phyloP scores from a whole-genome alignment of 2,797 vertebrate genomes.

The Melanotaenia boesemani region DNA sequence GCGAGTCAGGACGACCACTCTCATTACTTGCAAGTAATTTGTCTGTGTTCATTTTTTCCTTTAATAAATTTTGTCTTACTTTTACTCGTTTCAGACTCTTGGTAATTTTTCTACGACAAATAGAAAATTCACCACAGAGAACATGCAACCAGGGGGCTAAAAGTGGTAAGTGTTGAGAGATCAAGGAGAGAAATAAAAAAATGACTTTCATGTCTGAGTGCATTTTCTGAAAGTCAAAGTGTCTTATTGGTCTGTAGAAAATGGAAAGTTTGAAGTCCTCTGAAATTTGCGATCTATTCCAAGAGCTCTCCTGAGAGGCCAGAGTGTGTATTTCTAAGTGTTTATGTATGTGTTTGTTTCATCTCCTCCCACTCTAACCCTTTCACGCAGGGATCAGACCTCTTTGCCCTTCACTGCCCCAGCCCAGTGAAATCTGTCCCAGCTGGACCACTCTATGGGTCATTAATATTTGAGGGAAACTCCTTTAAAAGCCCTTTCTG shows the following conservation, averaged over 20 bases:
- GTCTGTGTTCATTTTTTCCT: no score
- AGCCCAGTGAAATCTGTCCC: constrained; percentile 73
- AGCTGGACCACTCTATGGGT: constrained; percentile 57
- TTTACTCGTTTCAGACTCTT: no score
- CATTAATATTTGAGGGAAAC: constrained; percentile 80
- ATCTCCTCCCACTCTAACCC: constrained; percentile 38
- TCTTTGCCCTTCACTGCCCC: constrained; percentile 67
- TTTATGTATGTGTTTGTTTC: constrained; percentile 36
- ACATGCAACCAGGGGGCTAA: background rate
- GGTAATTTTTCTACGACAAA: no score
- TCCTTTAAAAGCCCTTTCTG: constrained; percentile 77
- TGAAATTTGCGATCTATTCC: constrained; percentile 59
- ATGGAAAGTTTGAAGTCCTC: constrained; percentile 28
- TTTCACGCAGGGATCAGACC: constrained; percentile 69
- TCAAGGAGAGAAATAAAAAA: constrained; percentile 11
- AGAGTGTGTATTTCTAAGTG: constrained; percentile 13
- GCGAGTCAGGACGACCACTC: no score
- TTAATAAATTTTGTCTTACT: no score
- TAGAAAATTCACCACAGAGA: background rate
- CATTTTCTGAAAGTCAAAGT: constrained; percentile 54
- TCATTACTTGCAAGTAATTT: no score
- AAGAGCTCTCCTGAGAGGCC: constrained; percentile 53
- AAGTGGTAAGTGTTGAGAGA: background rate
- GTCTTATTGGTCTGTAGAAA: constrained; percentile 23
- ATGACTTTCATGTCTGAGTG: constrained; percentile 36